Conservation (phyloP, 1,140 invertebrate species). For the Zaprionus africanus region DNA sequence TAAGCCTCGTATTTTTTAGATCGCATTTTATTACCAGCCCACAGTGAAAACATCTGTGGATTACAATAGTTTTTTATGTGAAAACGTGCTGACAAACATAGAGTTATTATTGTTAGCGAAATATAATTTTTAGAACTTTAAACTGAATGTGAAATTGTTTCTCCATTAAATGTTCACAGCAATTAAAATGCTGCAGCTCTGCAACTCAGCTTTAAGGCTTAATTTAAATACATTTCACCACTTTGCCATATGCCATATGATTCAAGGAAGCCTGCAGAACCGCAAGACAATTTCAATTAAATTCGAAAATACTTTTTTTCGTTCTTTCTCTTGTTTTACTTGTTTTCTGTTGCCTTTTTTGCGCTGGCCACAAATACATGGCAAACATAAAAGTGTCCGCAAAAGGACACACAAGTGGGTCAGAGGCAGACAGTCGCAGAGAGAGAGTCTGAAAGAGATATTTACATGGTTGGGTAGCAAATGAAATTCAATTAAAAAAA, state of each 20-base stretch:
- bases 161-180: not conserved
- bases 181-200: not conserved
- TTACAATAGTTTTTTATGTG: constrained; percentile 22
- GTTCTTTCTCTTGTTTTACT: constrained; percentile 11
- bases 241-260: not conserved
- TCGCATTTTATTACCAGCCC: constrained; percentile 3
- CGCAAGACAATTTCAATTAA: constrained; percentile 43
- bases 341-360: constrained; percentile 23
- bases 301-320: constrained; percentile 18
- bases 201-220: not conserved
- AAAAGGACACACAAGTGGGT: constrained; percentile 33
- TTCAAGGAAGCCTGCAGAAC: constrained; percentile 10
- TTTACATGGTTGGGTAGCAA: constrained; percentile 37
- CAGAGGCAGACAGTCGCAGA: constrained; percentile 1
- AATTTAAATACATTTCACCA: constrained; percentile 2
- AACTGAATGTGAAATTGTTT: not conserved
- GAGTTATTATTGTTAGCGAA: constrained; percentile 10
- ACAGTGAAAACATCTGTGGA: constrained; percentile 6
- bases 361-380: constrained; percentile 38
- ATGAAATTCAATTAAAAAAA: constrained; percentile 50
- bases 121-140: constrained; percentile 10
- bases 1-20: not conserved
- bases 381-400: constrained; percentile 32
- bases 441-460: constrained; percentile 9
- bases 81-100: constrained; percentile 1